Conservation (phyloP, 2,888 invertebrate genomes). For the Masnerella sp. region DNA sequence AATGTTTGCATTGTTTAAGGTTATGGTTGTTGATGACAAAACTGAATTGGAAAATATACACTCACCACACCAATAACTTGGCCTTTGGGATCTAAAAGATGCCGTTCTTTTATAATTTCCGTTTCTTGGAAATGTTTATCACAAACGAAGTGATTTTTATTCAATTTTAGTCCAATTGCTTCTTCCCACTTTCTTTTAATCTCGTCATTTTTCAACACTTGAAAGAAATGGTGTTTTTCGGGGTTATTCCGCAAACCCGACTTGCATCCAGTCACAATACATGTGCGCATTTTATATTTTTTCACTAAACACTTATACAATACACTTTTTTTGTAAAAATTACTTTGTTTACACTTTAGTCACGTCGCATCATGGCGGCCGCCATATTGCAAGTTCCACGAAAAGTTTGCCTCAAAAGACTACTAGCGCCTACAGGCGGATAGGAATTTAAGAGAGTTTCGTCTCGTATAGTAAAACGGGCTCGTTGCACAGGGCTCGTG, state of each 20-base stretch:
- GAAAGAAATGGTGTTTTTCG: conserved; percentile 21
- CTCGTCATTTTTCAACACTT: background rate
- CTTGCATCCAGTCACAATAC: conserved; percentile 4
- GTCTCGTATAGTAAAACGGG: too few species aligned
- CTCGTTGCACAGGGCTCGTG: too few species aligned
- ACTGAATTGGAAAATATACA: background rate
- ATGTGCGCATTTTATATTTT: conserved; percentile 13
- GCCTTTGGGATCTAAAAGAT: background rate
- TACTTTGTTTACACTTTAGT: too few species aligned
- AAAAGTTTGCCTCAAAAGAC: too few species aligned
- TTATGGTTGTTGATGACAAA: background rate
- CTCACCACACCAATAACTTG: conserved; percentile 9
- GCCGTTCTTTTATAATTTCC: background rate
- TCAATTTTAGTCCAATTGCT: conserved; percentile 1
- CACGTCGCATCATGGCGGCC: too few species aligned
- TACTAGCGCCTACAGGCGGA: too few species aligned
- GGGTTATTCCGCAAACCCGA: conserved; percentile 6
- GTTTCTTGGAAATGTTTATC: conserved; percentile 1
- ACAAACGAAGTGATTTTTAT: conserved; percentile 12
- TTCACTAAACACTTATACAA: too few species aligned
- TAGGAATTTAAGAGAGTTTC: too few species aligned
- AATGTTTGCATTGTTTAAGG: background rate
- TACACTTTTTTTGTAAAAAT: too few species aligned
- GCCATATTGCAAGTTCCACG: too few species aligned
- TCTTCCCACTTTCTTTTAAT: conserved; percentile 11